Evolutionary conservation across 2,888 invertebrate species (phyloP).

Genomic region (Tinea trinotella): DNA sequence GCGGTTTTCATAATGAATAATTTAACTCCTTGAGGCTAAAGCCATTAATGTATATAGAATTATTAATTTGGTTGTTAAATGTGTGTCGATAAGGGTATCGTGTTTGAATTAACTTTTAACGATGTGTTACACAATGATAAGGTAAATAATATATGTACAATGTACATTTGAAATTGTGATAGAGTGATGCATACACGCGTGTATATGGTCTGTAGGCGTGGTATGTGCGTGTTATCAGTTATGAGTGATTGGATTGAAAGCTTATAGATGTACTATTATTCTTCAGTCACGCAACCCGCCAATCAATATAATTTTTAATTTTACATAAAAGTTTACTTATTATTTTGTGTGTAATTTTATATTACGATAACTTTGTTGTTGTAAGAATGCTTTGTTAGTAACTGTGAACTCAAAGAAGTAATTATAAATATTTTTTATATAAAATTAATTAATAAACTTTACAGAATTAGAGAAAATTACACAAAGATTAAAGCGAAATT

Average conservation of each 20-base stretch:
- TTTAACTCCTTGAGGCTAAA: background rate
- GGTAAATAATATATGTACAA: constrained; percentile 4
- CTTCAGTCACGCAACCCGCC: constrained; percentile 23
- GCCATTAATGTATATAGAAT: background rate
- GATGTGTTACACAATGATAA: background rate
- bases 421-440: background rate
- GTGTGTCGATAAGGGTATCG: background rate
- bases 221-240: constrained; percentile 15
- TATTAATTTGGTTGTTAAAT: background rate
- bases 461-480: background rate
- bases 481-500: background rate
- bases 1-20: background rate
- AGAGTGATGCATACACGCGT: background rate
- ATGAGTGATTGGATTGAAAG: constrained; percentile 20
- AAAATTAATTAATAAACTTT: background rate
- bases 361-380: no score
- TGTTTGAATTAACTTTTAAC: background rate
- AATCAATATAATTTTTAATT: constrained; percentile 8
- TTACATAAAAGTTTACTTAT: background rate
- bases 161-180: constrained; percentile 6
- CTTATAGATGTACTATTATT: constrained; percentile 17
- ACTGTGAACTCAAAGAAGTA: no score
- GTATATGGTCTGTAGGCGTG: constrained; percentile 1
- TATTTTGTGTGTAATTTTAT: background rate
- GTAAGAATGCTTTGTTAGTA: no score